phyloP scores from a whole-genome alignment of 2,888 invertebrate species.

The Mythimna ferrago region DNA sequence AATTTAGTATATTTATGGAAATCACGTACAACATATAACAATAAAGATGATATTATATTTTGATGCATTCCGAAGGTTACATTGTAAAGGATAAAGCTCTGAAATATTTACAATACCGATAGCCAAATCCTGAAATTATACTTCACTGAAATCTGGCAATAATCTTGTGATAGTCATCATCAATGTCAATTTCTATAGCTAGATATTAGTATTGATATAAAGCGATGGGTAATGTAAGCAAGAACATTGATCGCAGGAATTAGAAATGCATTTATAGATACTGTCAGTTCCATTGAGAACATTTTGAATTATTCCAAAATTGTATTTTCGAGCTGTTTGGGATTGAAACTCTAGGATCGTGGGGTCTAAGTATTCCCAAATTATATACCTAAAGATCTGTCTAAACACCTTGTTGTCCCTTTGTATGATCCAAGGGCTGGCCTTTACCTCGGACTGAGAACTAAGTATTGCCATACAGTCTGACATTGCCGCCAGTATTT shows the following conservation, averaged over 20 bases:
- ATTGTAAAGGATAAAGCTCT: background rate
- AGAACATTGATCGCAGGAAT: slow-evolving; percentile 7
- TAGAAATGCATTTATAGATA: slow-evolving; percentile 25
- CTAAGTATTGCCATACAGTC: no score
- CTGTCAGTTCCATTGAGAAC: background rate
- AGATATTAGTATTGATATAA: background rate
- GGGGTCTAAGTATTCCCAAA: no score
- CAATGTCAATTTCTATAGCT: slow-evolving; percentile 8
- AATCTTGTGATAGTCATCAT: background rate
- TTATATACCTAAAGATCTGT: no score
- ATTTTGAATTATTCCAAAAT: background rate
- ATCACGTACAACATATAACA: background rate
- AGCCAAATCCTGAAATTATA: background rate
- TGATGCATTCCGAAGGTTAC: background rate
- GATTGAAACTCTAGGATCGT: no score
- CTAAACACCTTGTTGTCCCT: no score
- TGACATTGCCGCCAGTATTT: no score
- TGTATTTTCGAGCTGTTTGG: no score
- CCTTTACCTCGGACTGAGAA: no score
- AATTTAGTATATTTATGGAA: background rate
- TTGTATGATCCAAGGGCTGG: no score
- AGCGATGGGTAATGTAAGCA: slow-evolving; percentile 15
- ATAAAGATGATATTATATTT: background rate
- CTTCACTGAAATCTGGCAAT: background rate
- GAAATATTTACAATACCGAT: background rate